Evolutionary conservation across 1,140 invertebrate species (phyloP), one percentile per base, ranked within the genome.

Genomic region (Sycophaga agraensis): DNA sequence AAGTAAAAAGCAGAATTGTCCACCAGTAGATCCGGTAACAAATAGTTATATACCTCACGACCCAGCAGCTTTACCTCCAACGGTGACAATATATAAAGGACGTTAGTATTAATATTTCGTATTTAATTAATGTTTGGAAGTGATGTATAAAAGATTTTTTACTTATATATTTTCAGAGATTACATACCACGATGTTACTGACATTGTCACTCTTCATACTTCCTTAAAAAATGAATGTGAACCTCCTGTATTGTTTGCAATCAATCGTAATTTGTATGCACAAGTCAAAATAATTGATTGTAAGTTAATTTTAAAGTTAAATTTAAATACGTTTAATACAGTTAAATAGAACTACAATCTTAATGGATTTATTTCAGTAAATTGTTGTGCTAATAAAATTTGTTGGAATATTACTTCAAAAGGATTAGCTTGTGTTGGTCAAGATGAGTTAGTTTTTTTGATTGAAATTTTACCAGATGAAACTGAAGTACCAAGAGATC

Each of bases 401-500:
- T 91, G 90, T 64, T 93, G 93, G 87, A 91, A 90, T 76, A 88
- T 94, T 64, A 88, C 88, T 7, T 91, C 90, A 0, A 84, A 86
- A 67, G 93, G 93, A 19, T 78, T 96, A 70, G 87, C 87, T 49
- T 88, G 88, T 56, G 90, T 94, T 24, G 91, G 91, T 14, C 92
- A 94, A 73, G 92, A 94, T 75, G 93, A 96, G 82, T 79, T 95
- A 17, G 86, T 94, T 54, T 85, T 94, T 61, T 70, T 94, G 28
- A 76, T 96, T 9, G 91, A 94, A 77, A 84, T 83, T n/a, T 73
- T 88, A 9, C 84, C 87, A 0, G 84, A 87, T 54, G 90, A 92
- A 70, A 83, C 80, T 2, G 75, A 77, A 21, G 82, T 91, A 59
- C 92, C 92, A 1, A 85, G 85, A 66, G 92, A 95, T 75, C 82